These are phyloP conservation scores for Dasypus novemcinctus DNA, from an alignment of 2,113 vertebrate species.

Conservation along the genomic window DNA sequence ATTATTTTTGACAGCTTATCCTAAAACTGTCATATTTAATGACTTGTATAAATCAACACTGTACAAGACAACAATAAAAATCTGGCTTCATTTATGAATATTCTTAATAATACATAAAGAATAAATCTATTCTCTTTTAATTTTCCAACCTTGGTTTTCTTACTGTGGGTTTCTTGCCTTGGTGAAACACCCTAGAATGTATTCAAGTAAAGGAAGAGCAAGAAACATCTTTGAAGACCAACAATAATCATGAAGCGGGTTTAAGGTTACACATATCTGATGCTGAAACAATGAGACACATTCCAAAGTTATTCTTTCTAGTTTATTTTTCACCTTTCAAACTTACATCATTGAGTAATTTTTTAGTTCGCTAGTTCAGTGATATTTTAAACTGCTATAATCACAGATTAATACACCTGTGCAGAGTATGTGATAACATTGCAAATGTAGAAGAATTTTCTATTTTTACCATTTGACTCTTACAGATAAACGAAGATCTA, in stretches of 20 bases:
- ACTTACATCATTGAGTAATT: not conserved
- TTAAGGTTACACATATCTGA: not conserved
- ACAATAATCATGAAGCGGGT: not conserved
- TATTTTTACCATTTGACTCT: not conserved
- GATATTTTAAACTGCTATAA: not conserved
- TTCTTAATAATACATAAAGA: not conserved
- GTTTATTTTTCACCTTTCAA: not conserved
- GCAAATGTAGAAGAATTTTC: not conserved
- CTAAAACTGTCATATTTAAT: slow-evolving; percentile 22
- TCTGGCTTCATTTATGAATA: not conserved
- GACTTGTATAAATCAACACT: not conserved
- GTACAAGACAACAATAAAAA: not conserved
- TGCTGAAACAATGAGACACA: not conserved
- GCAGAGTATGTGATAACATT: not conserved
- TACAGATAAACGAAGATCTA: not conserved
- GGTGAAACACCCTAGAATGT: not conserved
- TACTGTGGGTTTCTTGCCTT: not conserved
- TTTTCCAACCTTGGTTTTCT: not conserved
- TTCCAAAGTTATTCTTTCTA: not conserved
- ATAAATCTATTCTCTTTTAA: not conserved
- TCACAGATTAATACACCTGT: not conserved
- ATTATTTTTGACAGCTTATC: slow-evolving; percentile 1
- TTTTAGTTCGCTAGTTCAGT: not conserved
- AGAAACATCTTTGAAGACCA: not conserved
- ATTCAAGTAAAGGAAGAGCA: not conserved